Base-by-base conservation (phyloP, 1,140 invertebrate genomes). In the Neotoxoptera formosana region DNA sequence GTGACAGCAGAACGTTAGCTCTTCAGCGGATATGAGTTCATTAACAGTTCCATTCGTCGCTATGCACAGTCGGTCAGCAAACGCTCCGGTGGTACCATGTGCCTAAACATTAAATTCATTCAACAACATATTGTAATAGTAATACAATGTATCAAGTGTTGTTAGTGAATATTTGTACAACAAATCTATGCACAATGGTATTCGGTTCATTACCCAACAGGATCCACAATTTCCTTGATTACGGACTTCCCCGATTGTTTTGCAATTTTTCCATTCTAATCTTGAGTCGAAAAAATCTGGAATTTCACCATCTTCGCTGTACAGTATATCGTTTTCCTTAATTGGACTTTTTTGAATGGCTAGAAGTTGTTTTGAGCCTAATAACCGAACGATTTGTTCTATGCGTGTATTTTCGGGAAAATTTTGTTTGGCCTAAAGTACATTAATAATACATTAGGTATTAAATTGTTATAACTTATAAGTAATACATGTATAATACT, bases 221-320 rank as follows among this genome's bases (percentile, higher is more conserved):
- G 97, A 97, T 51, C 97, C 97, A 95, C 96, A 97, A 25, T 96
- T 96, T 14, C 96, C 97, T 95, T 98, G 97, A 96, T 98, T 97
- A 93, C 97, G 95, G 36, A 98, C 96, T 95, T 98, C 97, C 56
- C 95, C 95, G 94, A 98, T 96, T 1, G 98, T 97, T 1, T 97
- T 97, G 94, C 98, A 99, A 94, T 98, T 95, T 0, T 97, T 96
- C 98, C 98, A 99, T 93, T 98, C 95, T 91, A 96, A 95, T 67
- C 98, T 95, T 0, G 98, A 95, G 95, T 99, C 98, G 95, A 99
- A 99, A 94, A 96, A 95, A n/a, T 96, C 96, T 0, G 98, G 98
- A 25, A 98, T 76, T 93, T 91, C 87, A 9, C 21, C 30, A 11
- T 93, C 21, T 0, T 14, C 6, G 17, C 14, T 7, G 47, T 53